Conservation (phyloP, 2,113 vertebrate species). For the Numenius arquata region DNA sequence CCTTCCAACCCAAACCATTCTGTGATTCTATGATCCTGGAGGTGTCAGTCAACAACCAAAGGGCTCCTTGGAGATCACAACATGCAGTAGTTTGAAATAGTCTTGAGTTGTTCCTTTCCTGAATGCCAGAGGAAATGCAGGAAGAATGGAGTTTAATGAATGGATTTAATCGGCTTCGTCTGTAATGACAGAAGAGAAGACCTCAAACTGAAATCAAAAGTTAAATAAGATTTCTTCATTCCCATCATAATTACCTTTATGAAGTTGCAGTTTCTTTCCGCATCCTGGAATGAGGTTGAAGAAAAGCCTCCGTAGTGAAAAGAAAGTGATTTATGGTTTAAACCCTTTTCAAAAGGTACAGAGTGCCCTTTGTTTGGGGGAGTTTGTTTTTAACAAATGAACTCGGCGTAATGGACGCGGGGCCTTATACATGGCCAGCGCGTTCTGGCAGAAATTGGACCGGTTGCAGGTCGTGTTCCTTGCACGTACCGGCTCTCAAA, state of each 20-base stretch:
- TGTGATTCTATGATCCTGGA: background rate
- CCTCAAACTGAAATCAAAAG: too few relatives aligned
- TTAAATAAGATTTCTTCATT: background rate
- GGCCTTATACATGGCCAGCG: background rate
- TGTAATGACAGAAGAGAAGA: too few relatives aligned
- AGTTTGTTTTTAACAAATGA: background rate
- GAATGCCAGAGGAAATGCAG: background rate
- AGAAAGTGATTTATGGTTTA: background rate
- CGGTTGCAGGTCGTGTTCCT: background rate
- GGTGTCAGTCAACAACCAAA: background rate
- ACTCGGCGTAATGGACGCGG: rapidly evolving
- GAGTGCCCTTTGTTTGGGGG: background rate
- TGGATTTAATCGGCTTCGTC: background rate
- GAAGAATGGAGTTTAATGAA: background rate
- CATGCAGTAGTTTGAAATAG: rapidly evolving
- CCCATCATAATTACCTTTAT: background rate
- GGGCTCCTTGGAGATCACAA: background rate
- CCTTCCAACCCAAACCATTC: too few relatives aligned
- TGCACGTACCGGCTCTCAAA: rapidly evolving
- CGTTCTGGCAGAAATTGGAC: background rate
- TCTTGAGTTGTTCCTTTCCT: background rate
- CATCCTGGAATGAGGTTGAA: background rate
- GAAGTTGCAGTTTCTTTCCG: too few relatives aligned
- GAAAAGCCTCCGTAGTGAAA: background rate
- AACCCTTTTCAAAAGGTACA: background rate